Evolutionary conservation across 1,140 invertebrate species (phyloP), one percentile per base, ranked within the genome.

Genomic region (Bombus consobrinus): DNA sequence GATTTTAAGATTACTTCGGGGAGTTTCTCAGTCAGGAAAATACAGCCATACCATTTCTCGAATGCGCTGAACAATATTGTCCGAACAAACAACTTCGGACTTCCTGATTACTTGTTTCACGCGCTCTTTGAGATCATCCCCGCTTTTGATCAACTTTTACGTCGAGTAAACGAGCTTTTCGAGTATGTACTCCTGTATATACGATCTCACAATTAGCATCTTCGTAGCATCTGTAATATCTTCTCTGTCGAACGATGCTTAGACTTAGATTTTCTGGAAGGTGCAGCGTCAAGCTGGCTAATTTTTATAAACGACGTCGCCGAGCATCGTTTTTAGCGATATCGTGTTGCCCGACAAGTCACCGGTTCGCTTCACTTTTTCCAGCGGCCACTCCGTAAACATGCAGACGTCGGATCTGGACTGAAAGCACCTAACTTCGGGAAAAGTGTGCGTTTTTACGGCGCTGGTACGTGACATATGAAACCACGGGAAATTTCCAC

Each of bases 401-500:
- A 69, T 59, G 82, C 47, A 22, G 8, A 32, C 41, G 77, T 80
- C 72, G 28, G 57, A 8, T 12, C 41, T 8, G 28, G 22, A 28
- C 41, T 15, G 68, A 34, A 39, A 47, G 41, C 47, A 57, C 32
- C 47, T 34, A 79, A 79, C 32, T 78, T 34, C 28, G 47, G 13
- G 77, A 43, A 47, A 32, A 32, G 41, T 64, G 53, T 5, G 18
- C 41, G 57, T 66, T 85, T 81, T 85, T 80, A 85, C 77, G 68
- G 3, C n/a, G 53, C 9, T 37, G 69, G 9, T 73, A 47, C 57
- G 57, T 64, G 69, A 73, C 59, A 73, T 47, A 72, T 64, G 83
- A 64, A 85, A 32, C 69, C 53, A 64, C 68, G 28, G 68, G 25
- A 28, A 81, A 85, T 78, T 83, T 78, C 47, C 64, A 37, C 59